These are phyloP conservation scores for Crax fasciolata DNA, from an alignment of 2,797 vertebrate genomes.

Conservation along the genomic window DNA sequence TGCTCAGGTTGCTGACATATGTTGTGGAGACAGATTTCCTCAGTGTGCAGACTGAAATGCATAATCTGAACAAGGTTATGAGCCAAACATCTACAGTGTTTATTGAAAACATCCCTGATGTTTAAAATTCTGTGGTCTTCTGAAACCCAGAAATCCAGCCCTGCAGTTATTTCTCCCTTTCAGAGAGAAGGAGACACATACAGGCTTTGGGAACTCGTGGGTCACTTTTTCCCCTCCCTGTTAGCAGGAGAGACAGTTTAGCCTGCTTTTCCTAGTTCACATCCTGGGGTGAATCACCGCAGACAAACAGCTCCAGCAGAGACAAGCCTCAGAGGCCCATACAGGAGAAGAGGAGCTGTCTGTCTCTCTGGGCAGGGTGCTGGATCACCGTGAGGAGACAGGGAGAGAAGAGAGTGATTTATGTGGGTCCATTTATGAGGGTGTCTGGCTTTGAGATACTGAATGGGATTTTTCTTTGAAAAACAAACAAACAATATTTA, in stretches of 20 bases:
- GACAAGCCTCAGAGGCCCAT: not conserved
- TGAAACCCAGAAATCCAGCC: slow-evolving; percentile 60
- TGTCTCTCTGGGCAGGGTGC: not conserved
- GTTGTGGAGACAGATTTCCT: slow-evolving; percentile 79
- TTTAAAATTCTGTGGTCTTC: slow-evolving; percentile 69
- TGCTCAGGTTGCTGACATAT: slow-evolving; percentile 72
- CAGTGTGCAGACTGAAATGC: slow-evolving; percentile 66
- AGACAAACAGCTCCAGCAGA: slow-evolving; percentile 46
- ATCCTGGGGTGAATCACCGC: slow-evolving; percentile 67
- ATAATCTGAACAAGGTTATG: slow-evolving; percentile 58
- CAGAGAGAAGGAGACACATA: slow-evolving; percentile 55
- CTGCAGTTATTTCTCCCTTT: slow-evolving; percentile 75
- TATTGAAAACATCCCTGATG: slow-evolving; percentile 83
- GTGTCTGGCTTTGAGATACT: slow-evolving; percentile 29
- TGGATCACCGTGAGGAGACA: not conserved
- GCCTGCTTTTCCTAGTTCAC: slow-evolving; percentile 61
- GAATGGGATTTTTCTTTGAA: slow-evolving; percentile 19
- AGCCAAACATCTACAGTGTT: slow-evolving; percentile 77
- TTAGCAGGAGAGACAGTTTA: slow-evolving; percentile 51
- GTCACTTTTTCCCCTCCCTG: not conserved
- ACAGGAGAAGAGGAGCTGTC: slow-evolving; percentile 17
- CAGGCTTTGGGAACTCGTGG: slow-evolving; percentile 45
- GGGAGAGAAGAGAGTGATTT: slow-evolving; percentile 7
- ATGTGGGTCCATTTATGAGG: slow-evolving; percentile 39
- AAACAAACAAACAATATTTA: slow-evolving; percentile 50